These are phyloP conservation scores for Hippoglossus stenolepis DNA, from an alignment of 2,113 vertebrate species.

Conservation along the genomic window DNA sequence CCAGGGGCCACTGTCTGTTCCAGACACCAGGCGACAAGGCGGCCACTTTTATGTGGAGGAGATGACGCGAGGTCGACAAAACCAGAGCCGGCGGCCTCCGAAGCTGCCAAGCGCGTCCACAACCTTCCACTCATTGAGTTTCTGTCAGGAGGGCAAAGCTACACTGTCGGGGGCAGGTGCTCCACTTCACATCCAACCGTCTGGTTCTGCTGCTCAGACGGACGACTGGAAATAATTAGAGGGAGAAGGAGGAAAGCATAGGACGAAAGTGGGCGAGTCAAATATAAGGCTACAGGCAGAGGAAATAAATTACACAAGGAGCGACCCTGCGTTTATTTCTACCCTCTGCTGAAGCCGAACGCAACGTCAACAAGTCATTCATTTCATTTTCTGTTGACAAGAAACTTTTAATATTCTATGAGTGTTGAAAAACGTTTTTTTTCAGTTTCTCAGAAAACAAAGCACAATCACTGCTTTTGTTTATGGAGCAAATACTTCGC, in stretches of 20 bases:
- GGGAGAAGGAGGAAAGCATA: background rate
- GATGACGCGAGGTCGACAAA: conserved; percentile 7
- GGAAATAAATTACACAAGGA: background rate
- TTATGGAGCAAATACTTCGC: background rate
- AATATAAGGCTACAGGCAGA: background rate
- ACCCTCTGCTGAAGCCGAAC: conserved; percentile 8
- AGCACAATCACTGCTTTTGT: background rate
- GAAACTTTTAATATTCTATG: conserved; percentile 12
- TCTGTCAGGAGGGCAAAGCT: conserved; percentile 17
- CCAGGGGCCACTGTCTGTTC: background rate
- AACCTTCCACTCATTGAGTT: conserved; percentile 1
- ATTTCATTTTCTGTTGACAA: conserved; percentile 39
- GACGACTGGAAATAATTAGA: conserved; percentile 25
- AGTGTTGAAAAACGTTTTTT: background rate
- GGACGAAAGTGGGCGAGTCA: background rate
- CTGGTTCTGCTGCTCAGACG: background rate
- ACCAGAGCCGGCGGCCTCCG: conserved; percentile 6
- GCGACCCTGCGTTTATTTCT: conserved; percentile 35
- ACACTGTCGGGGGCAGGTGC: conserved; percentile 16
- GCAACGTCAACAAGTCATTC: conserved; percentile 48
- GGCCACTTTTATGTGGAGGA: conserved; percentile 14
- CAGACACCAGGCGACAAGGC: background rate
- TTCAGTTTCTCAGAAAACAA: conserved; percentile 29
- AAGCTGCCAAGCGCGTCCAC: background rate
- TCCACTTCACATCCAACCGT: conserved; percentile 6